Base-by-base conservation (phyloP, 2,888 invertebrate species). In the Chironomus riparius region DNA sequence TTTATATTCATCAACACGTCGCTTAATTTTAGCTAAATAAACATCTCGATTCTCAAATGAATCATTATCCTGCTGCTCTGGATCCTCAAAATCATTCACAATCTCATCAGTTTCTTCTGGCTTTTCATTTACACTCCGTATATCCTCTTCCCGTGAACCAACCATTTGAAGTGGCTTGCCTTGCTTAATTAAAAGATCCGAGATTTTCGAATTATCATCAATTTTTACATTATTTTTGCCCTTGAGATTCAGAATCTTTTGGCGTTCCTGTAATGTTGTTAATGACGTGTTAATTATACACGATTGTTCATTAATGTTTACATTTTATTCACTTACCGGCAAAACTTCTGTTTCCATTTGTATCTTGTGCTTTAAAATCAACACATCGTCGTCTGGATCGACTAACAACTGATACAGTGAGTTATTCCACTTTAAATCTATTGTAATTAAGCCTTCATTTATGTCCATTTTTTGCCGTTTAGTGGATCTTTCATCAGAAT, bases 81-180 rank as follows among this genome's bases (percentile, higher is more conserved):
- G 87, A 18, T 90, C 89, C 78, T 94, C 94, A 78, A 97, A 87
- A 82, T 97, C 97, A 82, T 97, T 95, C 1, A 96, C 87, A 0
- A 97, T 92, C 80, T 95, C 92, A 12, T 94, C 93, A 13, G 93
- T 86, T 76, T 93, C 91, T 70, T 90, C 89, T 0, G 96, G 96
- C 76, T 91, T 90, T 72, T 89, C 89, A 80, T 90, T 90, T 0
- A 92, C 94, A 80, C 92, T 92, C 62, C 91, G 91, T 80, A 96
- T 95, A 76, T 94, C 95, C 80, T 95, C 93, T 82, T 98, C 98
- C 2, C 94, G 86, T 0, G 96, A 97, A 0, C 98, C 98, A 89
- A 98, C 96, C 92, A 98, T 92, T 95, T 98, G 97, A 12, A 98
- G 87, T 84, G 65, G 38, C 18, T 65, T 76, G 48, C 69, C 62